Percentiles rank a stretch among this genome's conserved stretches.
phyloP scores from a whole-genome alignment of 2,888 invertebrate genomes.

The Cryptus viduatorius region DNA sequence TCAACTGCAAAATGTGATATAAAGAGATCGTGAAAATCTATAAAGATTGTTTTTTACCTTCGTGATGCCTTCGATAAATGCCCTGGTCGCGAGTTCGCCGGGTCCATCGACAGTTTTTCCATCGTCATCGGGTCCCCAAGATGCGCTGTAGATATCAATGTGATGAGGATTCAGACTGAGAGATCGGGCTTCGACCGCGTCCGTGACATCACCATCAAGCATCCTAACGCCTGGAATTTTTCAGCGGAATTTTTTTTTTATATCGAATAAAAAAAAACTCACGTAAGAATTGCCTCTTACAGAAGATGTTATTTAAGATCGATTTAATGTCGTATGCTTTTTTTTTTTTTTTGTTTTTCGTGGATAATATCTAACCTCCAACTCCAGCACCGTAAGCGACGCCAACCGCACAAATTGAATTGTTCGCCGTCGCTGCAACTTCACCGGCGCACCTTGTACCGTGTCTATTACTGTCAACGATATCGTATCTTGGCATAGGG shows the following conservation, averaged over 20 bases:
- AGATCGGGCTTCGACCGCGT: constrained; percentile 98
- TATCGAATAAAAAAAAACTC: neutral
- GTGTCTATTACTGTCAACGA: constrained; percentile 98
- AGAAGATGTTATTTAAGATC: too few relatives aligned
- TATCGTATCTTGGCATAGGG: constrained; percentile 98
- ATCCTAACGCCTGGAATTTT: constrained; percentile 93
- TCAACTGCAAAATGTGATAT: too few relatives aligned
- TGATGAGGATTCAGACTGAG: constrained; percentile 97
- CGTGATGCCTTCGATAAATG: constrained; percentile 97
- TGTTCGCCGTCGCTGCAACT: constrained; percentile 98
- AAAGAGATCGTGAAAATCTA: neutral
- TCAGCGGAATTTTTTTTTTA: neutral
- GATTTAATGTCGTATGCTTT: neutral
- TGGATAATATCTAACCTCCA: constrained; percentile 88
- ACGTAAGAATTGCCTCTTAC: neutral
- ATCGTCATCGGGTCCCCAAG: constrained; percentile 99
- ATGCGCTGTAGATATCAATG: constrained; percentile 99
- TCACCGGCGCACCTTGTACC: constrained; percentile 98
- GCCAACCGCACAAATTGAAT: constrained; percentile 97
- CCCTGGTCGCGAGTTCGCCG: constrained; percentile 96
- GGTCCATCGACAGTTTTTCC: constrained; percentile 99
- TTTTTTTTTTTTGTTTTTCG: constrained; percentile 22
- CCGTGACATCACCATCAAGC: constrained; percentile 99
- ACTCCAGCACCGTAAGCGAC: constrained; percentile 98
- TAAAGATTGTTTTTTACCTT: constrained; percentile 87